Evolutionary conservation across 1,140 invertebrate species (phyloP).

Genomic region (Pseudomyrmex gracilis): DNA sequence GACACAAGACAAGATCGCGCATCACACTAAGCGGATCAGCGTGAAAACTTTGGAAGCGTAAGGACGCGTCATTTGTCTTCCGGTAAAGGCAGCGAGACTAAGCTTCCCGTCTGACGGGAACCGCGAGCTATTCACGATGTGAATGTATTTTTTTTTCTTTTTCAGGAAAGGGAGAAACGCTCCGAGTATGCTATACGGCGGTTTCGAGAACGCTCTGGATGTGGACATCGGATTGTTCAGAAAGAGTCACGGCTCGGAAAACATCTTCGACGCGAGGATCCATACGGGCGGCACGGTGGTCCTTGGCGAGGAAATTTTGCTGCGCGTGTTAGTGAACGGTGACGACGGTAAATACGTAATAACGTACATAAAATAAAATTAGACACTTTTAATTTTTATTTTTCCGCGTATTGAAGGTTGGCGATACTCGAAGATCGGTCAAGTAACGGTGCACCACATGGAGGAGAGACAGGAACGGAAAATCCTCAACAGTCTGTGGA

Average conservation of each 20-base stretch:
- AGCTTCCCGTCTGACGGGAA: background rate
- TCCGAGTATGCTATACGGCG: conserved; percentile 86
- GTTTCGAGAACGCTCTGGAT: conserved; percentile 87
- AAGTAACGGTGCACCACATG: conserved; percentile 86
- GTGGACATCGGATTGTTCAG: conserved; percentile 87
- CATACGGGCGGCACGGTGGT: conserved; percentile 86
- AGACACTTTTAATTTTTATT: conserved; percentile 8
- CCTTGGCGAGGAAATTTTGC: conserved; percentile 88
- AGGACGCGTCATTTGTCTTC: conserved; percentile 62
- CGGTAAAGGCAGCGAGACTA: conserved; percentile 9
- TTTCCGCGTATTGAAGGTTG: conserved; percentile 84
- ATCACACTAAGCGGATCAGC: conserved; percentile 85
- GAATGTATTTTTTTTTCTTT: background rate
- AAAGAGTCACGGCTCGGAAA: conserved; percentile 83
- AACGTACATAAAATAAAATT: background rate
- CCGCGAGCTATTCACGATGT: conserved; percentile 19
- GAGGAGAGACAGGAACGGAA: conserved; percentile 78
- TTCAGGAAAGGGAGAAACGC: conserved; percentile 81
- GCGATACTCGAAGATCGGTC: conserved; percentile 87
- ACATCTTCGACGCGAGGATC: conserved; percentile 86
- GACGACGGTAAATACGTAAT: conserved; percentile 87
- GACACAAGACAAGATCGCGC: conserved; percentile 87
- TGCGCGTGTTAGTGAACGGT: conserved; percentile 87
- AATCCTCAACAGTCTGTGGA: conserved; percentile 83
- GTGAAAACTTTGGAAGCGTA: conserved; percentile 80